Conservation (phyloP, 2,888 invertebrate genomes). For the Yponomeuta cagnagella region DNA sequence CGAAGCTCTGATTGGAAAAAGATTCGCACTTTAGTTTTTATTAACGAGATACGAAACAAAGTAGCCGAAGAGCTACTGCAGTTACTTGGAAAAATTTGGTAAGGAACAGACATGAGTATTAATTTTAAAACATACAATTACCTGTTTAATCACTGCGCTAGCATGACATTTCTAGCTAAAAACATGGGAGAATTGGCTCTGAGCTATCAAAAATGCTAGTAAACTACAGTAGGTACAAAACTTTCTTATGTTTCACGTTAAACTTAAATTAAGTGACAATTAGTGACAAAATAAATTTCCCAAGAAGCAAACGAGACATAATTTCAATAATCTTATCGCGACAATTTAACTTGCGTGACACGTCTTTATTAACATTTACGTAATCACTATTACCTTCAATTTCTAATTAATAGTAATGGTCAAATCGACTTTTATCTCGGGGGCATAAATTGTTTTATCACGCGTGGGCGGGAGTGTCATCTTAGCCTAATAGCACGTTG, state of each 20-base stretch:
- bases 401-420: conserved; percentile 13
- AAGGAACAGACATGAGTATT: too few species aligned
- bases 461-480: conserved; percentile 13
- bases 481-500: conserved; percentile 5
- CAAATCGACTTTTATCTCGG: conserved; percentile 2
- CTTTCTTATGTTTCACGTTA: too few species aligned
- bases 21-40: not conserved
- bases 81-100: too few species aligned
- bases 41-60: not conserved
- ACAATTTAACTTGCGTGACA: conserved; percentile 1
- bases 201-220: too few species aligned
- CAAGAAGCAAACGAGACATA: not conserved
- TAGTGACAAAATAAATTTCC: not conserved
- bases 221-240: too few species aligned
- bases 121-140: too few species aligned
- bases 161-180: too few species aligned
- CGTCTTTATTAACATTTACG: not conserved
- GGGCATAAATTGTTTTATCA: conserved; percentile 14
- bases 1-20: not conserved
- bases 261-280: too few species aligned
- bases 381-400: conserved; percentile 9
- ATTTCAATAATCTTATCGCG: conserved; percentile 1
- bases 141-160: too few species aligned
- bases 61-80: not conserved
- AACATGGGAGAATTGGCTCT: too few species aligned